These are phyloP conservation scores for Sarcophilus harrisii DNA, from an alignment of 2,797 vertebrate genomes.

Conservation along the genomic window DNA sequence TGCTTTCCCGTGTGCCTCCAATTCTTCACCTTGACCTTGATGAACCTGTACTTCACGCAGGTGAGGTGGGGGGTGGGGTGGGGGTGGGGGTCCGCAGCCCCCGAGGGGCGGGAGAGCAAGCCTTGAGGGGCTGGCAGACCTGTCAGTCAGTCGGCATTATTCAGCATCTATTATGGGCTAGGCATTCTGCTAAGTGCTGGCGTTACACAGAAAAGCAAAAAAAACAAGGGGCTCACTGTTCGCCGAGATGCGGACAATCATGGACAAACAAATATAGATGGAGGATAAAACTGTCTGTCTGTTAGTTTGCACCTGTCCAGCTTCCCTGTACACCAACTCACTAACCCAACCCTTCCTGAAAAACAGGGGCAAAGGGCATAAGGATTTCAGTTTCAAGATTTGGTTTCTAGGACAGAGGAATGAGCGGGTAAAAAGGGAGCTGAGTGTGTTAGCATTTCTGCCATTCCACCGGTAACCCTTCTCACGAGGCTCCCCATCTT, in stretches of 20 bases:
- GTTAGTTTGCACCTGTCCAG: background rate
- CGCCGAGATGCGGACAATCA: background rate
- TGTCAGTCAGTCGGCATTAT: background rate
- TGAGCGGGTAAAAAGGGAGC: background rate
- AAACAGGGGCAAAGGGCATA: background rate
- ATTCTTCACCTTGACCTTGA: conserved; percentile 97
- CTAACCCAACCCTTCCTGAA: background rate
- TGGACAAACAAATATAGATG: background rate
- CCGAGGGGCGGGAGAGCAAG: too few species aligned
- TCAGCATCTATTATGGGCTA: background rate
- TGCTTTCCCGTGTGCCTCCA: conserved; percentile 98
- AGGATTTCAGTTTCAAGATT: background rate
- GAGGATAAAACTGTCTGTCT: background rate
- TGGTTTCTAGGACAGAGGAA: background rate
- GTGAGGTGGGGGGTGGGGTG: conserved; percentile 85
- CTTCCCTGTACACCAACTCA: background rate
- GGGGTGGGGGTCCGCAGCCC: background rate
- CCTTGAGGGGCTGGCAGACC: background rate
- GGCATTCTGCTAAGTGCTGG: background rate
- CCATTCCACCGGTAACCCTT: background rate
- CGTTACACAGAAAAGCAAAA: background rate
- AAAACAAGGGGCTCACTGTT: background rate
- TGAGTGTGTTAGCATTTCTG: background rate
- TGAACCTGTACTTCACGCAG: conserved; percentile 98
- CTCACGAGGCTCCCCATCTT: background rate